phyloP scores from a whole-genome alignment of 2,888 invertebrate species.

The Drosophila dives region DNA sequence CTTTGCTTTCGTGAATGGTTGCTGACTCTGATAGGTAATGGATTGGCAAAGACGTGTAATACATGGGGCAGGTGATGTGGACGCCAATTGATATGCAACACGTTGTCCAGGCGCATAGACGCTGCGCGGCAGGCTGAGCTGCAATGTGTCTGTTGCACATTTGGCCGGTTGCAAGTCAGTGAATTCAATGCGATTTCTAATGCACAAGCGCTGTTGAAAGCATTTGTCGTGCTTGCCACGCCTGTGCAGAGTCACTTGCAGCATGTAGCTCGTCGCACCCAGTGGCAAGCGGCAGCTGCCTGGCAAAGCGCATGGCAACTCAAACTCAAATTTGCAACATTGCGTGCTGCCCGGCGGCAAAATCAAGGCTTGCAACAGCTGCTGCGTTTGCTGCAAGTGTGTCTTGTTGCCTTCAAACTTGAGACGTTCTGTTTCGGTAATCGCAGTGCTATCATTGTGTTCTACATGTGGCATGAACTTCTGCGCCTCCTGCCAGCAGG shows the following conservation, averaged over 20 bases:
- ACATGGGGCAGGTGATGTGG: constrained; percentile 1
- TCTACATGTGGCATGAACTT: constrained; percentile 43
- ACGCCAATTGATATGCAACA: constrained; percentile 48
- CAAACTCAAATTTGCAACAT: constrained; percentile 49
- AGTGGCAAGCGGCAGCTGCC: constrained; percentile 53
- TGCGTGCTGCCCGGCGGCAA: constrained; percentile 31
- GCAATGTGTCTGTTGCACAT: neutral
- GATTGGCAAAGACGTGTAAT: constrained; percentile 59
- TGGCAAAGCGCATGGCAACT: constrained; percentile 55
- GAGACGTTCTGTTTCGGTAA: constrained; percentile 24
- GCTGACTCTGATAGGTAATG: constrained; percentile 43
- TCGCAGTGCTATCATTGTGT: constrained; percentile 65
- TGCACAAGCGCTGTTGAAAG: constrained; percentile 55
- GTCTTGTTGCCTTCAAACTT: constrained; percentile 37
- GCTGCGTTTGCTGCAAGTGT: constrained; percentile 44
- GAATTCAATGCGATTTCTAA: constrained; percentile 61
- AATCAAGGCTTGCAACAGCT: constrained; percentile 16
- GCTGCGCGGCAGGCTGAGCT: constrained; percentile 54
- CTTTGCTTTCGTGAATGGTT: constrained; percentile 50
- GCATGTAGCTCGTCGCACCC: constrained; percentile 57
- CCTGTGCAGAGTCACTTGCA: constrained; percentile 56
- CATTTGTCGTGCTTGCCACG: constrained; percentile 53
- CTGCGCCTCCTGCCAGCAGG: constrained; percentile 59
- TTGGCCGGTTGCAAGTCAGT: constrained; percentile 36
- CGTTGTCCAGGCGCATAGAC: constrained; percentile 71